Evolutionary conservation across 2,888 invertebrate genomes (phyloP).

Genomic region (Malacosoma neustria): DNA sequence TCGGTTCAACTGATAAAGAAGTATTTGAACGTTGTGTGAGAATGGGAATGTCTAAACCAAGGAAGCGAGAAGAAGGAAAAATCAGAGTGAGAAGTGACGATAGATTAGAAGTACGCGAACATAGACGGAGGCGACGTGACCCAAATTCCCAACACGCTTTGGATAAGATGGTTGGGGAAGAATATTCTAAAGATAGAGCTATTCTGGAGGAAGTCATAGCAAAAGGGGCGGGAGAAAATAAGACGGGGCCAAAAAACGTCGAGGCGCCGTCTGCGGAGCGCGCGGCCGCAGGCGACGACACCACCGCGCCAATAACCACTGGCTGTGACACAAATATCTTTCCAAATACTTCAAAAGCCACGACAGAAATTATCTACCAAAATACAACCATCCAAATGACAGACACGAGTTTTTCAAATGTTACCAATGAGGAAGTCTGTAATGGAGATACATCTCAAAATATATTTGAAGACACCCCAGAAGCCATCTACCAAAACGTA

Average conservation of each 20-base stretch:
- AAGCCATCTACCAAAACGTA: background rate
- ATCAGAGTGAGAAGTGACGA: conserved; percentile 37
- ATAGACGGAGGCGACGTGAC: conserved; percentile 6
- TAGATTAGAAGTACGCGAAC: conserved; percentile 7
- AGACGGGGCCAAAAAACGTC: conserved; percentile 80
- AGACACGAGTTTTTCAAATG: background rate
- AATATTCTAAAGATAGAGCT: conserved; percentile 37
- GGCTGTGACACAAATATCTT: conserved; percentile 46
- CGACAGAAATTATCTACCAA: background rate
- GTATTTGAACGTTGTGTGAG: conserved; percentile 86
- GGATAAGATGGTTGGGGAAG: conserved; percentile 37
- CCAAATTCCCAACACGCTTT: conserved; percentile 21
- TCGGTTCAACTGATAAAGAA: conserved; percentile 76
- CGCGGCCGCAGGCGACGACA: conserved; percentile 65
- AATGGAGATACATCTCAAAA: background rate
- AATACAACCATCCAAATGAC: conserved; percentile 15
- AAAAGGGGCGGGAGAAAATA: conserved; percentile 51
- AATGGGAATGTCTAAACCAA: conserved; percentile 76
- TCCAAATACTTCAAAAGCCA: background rate
- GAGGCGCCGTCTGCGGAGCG: conserved; percentile 81
- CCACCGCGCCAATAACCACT: conserved; percentile 19
- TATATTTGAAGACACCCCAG: background rate
- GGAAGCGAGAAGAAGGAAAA: conserved; percentile 16
- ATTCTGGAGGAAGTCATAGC: conserved; percentile 80
- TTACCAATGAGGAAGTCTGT: background rate